phyloP scores from a whole-genome alignment of 2,113 vertebrate species.

The Mustela nigripes region DNA sequence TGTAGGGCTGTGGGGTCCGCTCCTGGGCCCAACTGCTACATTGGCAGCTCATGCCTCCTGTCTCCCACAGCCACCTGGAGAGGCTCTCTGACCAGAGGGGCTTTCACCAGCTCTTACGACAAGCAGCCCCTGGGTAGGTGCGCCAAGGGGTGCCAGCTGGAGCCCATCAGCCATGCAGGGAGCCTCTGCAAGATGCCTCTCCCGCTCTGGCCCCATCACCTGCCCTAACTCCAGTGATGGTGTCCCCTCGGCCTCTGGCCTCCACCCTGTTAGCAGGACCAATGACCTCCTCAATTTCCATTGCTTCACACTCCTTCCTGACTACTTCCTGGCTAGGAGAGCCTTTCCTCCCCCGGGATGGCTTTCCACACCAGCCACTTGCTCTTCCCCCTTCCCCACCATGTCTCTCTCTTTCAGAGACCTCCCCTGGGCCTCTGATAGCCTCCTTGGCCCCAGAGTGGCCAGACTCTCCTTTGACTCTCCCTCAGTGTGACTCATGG shows the following conservation, averaged over 20 bases:
- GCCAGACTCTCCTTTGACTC: too few species aligned
- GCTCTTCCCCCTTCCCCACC: background rate
- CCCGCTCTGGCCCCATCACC: accelerated
- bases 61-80: too few species aligned
- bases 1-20: too few species aligned
- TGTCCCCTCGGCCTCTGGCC: background rate
- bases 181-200: too few species aligned
- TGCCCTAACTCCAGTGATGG: accelerated
- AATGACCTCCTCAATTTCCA: accelerated
- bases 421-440: accelerated
- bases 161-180: too few species aligned
- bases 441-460: background rate
- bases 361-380: background rate
- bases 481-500: background rate
- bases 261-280: background rate
- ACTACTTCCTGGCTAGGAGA: background rate
- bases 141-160: too few species aligned
- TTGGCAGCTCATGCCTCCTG: too few species aligned
- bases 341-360: background rate
- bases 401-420: background rate
- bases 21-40: too few species aligned
- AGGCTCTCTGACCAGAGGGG: too few species aligned
- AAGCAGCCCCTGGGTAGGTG: too few species aligned
- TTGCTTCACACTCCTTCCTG: background rate
- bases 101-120: too few species aligned